These are phyloP conservation scores for Peromyscus melanophrys DNA, from an alignment of 2,797 vertebrate genomes.

Conservation along the genomic window DNA sequence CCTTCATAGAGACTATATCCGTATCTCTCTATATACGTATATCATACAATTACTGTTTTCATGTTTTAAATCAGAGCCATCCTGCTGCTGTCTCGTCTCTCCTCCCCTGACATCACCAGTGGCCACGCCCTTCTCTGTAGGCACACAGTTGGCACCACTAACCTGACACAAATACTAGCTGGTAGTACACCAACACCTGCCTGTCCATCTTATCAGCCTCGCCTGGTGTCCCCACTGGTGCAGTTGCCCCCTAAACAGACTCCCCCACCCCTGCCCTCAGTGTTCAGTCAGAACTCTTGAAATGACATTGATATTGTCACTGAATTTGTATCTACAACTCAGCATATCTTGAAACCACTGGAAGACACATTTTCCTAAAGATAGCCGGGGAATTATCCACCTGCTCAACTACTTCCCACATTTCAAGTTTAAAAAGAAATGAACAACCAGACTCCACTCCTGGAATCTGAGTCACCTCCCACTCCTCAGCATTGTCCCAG, in stretches of 20 bases:
- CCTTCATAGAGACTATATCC: neutral
- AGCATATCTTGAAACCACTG: neutral
- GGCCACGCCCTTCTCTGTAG: neutral
- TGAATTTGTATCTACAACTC: neutral
- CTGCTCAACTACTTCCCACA: neutral
- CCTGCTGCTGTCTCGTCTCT: neutral
- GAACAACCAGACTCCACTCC: neutral
- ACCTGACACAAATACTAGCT: neutral
- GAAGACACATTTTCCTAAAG: neutral
- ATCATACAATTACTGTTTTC: neutral
- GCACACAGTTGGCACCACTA: neutral
- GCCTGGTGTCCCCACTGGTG: fast-evolving
- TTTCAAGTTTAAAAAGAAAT: conserved; percentile 31
- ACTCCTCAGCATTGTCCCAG: neutral
- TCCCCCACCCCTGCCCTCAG: too few species aligned
- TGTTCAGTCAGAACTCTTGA: neutral
- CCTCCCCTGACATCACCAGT: neutral
- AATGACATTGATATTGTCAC: neutral
- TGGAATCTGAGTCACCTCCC: neutral
- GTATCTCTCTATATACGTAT: neutral
- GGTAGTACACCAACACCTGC: neutral
- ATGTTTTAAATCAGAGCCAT: neutral
- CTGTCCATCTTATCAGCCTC: neutral
- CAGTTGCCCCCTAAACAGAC: too few species aligned
- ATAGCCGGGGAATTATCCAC: neutral